Evolutionary conservation across 2,797 vertebrate species (phyloP).

Genomic region (Rhyacichthys aspro): DNA sequence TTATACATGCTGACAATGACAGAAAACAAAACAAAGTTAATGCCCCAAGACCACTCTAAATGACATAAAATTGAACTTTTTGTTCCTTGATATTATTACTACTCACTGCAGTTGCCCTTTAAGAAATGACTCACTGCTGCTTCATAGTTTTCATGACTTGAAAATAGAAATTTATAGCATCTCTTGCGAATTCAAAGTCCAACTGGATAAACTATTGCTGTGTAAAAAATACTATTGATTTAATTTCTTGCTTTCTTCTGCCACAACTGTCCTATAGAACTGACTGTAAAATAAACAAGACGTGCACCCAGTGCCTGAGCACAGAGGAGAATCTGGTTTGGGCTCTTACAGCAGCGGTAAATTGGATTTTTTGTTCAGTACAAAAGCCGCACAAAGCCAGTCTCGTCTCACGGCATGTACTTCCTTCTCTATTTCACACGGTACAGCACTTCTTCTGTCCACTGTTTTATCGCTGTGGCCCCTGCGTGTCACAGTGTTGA

Average conservation of each 20-base stretch:
- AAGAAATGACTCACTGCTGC: no score
- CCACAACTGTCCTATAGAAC: no score
- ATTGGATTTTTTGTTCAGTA: constrained; percentile 5
- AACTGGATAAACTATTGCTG: background rate
- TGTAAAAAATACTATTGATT: no score
- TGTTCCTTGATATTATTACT: no score
- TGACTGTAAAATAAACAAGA: no score
- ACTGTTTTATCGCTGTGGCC: constrained; percentile 18
- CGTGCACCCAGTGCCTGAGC: constrained; percentile 13
- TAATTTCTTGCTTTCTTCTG: no score
- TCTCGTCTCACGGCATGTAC: constrained; percentile 13
- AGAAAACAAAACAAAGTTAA: no score
- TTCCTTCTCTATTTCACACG: background rate
- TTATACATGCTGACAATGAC: no score
- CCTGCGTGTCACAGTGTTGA: constrained; percentile 38
- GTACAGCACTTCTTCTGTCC: constrained; percentile 3
- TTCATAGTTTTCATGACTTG: no score
- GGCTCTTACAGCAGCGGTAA: constrained; percentile 9
- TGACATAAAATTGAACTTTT: no score
- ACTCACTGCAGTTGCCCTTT: no score
- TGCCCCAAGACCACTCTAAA: no score
- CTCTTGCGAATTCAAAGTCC: constrained; percentile 11
- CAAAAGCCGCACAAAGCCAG: background rate
- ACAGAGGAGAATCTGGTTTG: constrained; percentile 5
- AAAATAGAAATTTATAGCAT: constrained; percentile 12